Evolutionary conservation across 2,113 vertebrate genomes (phyloP).

Genomic region (Brevimyrus niger): DNA sequence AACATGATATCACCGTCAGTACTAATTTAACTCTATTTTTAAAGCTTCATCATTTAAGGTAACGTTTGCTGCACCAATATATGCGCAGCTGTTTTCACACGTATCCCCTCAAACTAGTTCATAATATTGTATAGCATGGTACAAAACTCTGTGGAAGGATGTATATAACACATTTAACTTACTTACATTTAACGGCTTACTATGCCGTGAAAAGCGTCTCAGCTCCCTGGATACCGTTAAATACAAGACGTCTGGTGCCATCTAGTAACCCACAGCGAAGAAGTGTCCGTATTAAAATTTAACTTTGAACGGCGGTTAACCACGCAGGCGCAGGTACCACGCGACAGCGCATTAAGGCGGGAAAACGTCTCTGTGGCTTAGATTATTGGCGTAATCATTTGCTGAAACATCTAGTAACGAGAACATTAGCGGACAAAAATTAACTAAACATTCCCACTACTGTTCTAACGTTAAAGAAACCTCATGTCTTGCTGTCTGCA

Average conservation of each 20-base stretch:
- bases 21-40: background rate
- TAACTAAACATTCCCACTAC: background rate
- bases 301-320: background rate
- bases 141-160: background rate
- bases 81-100: background rate
- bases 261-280: background rate
- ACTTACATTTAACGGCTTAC: background rate
- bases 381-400: background rate
- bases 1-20: background rate
- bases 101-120: background rate
- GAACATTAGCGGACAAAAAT: background rate
- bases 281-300: background rate
- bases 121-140: background rate
- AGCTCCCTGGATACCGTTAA: background rate
- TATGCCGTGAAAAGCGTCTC: background rate
- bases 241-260: background rate
- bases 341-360: background rate
- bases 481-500: background rate
- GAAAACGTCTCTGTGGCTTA: background rate
- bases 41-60: background rate
- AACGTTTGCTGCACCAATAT: background rate
- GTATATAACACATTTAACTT: background rate
- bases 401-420: background rate
- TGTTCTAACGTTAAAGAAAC: background rate
- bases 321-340: background rate